Evolutionary conservation across 2,888 invertebrate species (phyloP), one percentile per base, ranked within the genome.

Genomic region (Eristalis arbustorum): DNA sequence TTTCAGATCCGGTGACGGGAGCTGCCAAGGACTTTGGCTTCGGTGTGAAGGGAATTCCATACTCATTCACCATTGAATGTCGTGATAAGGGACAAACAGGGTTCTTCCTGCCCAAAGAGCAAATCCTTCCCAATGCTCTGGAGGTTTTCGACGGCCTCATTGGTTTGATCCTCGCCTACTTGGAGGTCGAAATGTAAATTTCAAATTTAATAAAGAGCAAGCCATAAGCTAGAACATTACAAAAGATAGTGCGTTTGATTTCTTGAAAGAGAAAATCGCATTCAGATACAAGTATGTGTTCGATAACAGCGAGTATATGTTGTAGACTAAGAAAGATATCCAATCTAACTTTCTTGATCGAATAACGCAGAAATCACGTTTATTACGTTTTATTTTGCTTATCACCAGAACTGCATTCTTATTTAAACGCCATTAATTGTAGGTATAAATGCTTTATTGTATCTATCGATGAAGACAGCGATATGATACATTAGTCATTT

Each of bases 61-160:
- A 90, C 93, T 59, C 93, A 93, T 91, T 93, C 93, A 90, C 93
- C 94, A 22, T 91, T 93, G 49, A 95, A 89, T 91, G 96, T 0
- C 93, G 96, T 14, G 97, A 97, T 90, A 94, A 92, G 0, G 96
- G 96, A 0, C 89, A 90, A 0, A 94, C 94, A 89, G 96, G 96
- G 0, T 95, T 96, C 90, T 91, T 96, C 0, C 92, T 97, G 0
- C 96, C 96, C 0, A 90, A 94, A 0, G 91, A 93, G 0, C 94
- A 95, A 89, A 96, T 97, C 69, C 89, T 94, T n/a, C 94, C 95
- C 5, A 94, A 94, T 6, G 94, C 94, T 66, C 89, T 93, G 73
- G 96, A 96, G 91, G 93, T 94, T 0, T 79, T 95, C 40, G 91
- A 92, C 34, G 94, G 95, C 0, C 85, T 95, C 0, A 72, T 92